These are phyloP conservation scores for Melinaea marsaeus DNA, from an alignment of 2,888 invertebrate species.

Conservation along the genomic window DNA sequence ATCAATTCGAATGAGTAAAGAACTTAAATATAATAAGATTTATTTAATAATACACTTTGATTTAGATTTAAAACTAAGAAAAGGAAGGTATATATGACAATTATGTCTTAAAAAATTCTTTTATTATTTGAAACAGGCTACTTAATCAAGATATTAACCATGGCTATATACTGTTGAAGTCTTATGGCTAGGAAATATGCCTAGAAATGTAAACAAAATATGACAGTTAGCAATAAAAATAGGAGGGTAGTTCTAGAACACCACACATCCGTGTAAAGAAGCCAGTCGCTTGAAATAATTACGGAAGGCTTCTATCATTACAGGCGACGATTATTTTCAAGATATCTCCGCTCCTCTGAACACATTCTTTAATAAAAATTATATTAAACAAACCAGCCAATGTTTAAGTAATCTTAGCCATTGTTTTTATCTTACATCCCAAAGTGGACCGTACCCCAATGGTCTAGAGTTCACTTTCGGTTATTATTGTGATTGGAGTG, in stretches of 20 bases:
- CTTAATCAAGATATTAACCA: too few relatives aligned
- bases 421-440: constrained; percentile 14
- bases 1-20: too few relatives aligned
- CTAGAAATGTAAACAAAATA: not conserved
- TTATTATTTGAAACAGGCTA: too few relatives aligned
- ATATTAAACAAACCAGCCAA: constrained; percentile 65
- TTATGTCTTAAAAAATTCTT: too few relatives aligned
- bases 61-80: too few relatives aligned
- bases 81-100: too few relatives aligned
- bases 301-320: constrained; percentile 68
- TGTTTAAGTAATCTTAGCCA: constrained; percentile 35
- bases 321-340: constrained; percentile 68
- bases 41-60: too few relatives aligned
- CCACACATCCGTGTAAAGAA: constrained; percentile 30
- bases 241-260: constrained; percentile 37
- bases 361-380: constrained; percentile 72
- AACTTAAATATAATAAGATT: too few relatives aligned
- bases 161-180: too few relatives aligned
- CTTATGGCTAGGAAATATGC: not conserved
- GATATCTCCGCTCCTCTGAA: constrained; percentile 69
- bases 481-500: constrained; percentile 13
- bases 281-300: constrained; percentile 67
- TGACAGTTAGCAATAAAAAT: not conserved
- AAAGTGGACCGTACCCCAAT: constrained; percentile 9
- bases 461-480: constrained; percentile 12